Base-by-base conservation (phyloP, 2,113 vertebrate genomes). In the human (Homo sapiens) region DNA sequence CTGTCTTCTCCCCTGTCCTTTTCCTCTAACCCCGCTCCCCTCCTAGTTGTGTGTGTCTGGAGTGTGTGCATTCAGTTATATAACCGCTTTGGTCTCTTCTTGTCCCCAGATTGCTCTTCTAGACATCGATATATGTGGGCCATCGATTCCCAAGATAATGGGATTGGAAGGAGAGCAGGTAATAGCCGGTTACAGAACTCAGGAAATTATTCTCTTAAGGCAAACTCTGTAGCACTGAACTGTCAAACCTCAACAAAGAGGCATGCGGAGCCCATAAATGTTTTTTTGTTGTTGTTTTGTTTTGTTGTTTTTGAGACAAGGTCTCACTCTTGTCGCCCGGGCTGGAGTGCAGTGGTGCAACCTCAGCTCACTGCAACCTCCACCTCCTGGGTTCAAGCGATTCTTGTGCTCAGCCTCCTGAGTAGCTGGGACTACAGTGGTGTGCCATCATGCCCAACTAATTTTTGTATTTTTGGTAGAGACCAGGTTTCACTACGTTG, bases 161-260 rank as follows among this genome's bases (percentile, higher is more conserved):
- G 99, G 99, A 3, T 96, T 99, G 16, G 99, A 99, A 94, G 99
- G 99, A 95, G 99, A 99, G 27, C 99, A 99, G 99, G 99, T 99
- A 97, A 81, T 16, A 25, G 27, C 40, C 0, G 5, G 0, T 7
- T 5, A 50, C 48, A 18, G 30, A 50, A 3, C 5, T 0, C 12
- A 1, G 32, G 27, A 23, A 14, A 6, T 16, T n/a, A 8, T 72
- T 17, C 50, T 88, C 52, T 57, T 32, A 13, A 5, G 8, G 61
- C 18, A 59, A 3, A 27, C 32, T 4, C 6, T 16, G 0, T 16
- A 18, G 20, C 43, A 1, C 59, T 0, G 1, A 22, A 14, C 57
- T n/a, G 0, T 2, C 9, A 20, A 25, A 2, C 59, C 11, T 38
- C 43, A 16, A 9, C 75, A 16, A 8, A 18, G 59, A 25, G 48